phyloP scores from a whole-genome alignment of 2,113 vertebrate species.

The Neodon shergylaensis region DNA sequence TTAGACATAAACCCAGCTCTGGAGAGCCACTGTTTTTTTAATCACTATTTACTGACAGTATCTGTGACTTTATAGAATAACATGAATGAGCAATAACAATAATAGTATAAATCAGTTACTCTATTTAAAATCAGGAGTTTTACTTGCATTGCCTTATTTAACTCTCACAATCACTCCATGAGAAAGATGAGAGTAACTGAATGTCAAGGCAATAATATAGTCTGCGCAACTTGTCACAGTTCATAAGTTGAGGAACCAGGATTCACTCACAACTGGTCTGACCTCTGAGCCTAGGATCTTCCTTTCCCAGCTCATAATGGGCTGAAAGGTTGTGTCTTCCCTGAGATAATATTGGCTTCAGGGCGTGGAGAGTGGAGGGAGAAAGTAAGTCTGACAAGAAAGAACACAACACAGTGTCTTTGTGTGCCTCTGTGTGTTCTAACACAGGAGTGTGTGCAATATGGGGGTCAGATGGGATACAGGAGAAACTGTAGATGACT shows the following conservation, averaged over 20 bases:
- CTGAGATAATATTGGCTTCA: constrained; percentile 55
- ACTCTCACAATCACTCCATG: not conserved
- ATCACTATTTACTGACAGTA: not conserved
- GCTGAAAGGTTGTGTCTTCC: not conserved
- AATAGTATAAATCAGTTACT: not conserved
- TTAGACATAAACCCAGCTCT: not conserved
- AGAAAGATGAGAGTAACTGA: constrained; percentile 42
- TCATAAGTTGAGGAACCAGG: not conserved
- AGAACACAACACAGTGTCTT: constrained; percentile 18
- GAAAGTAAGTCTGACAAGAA: constrained; percentile 34
- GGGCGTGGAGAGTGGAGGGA: not conserved
- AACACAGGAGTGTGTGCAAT: constrained; percentile 25
- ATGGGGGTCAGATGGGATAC: constrained; percentile 61
- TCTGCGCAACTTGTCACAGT: constrained; percentile 26
- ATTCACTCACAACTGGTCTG: not conserved
- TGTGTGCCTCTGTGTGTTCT: not conserved
- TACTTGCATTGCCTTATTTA: not conserved
- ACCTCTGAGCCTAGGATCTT: constrained; percentile 13
- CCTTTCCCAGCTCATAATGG: not conserved
- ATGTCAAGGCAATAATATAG: constrained; percentile 40
- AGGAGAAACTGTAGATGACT: constrained; percentile 34
- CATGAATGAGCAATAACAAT: constrained; percentile 25
- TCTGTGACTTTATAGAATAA: not conserved
- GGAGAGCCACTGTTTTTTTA: not conserved
- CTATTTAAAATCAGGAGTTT: constrained; percentile 11